Base-by-base conservation (phyloP, 2,888 invertebrate genomes). In the Cephus pygmeus region DNA sequence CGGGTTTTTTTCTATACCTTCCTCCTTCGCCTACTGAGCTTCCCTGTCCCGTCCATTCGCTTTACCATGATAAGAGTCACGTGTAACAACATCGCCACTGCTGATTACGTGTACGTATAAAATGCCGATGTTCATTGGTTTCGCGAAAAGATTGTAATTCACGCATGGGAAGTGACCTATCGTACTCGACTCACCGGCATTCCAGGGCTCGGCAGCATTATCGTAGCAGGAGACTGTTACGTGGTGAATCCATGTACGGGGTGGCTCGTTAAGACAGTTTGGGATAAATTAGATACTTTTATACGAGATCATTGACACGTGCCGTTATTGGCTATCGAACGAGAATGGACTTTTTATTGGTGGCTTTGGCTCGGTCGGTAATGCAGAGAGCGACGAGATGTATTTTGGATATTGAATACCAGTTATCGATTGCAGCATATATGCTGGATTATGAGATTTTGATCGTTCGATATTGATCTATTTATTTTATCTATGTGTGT, bases 91-190 rank as follows among this genome's bases (percentile, higher is more conserved):
- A 56, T 56, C 23, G 23, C 56, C 9, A 56, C 15, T 56, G 56
- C 56, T 56, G 23, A 56, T 56, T 56, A 23, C 56, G 23, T 23
- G 9, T 23, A 23, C 23, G 23, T 56, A 56, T 56, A 1, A 56
- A 23, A 56, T 56, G 56, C 9, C 56, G 2, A 15, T 56, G 56
- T 23, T 56, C 35, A 56, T 56, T 56, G 56, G 23, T 56, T 15
- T 23, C 56, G 56, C 23, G 56, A 71, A 71, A 31, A 31, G 71
- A 71, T 71, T 15, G 3, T 6, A 71, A 31, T 71, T 71, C 31
- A 71, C 71, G 33, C 71, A 71, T 34, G 71, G 9, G 71, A 71
- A 71, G 9, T 31, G 71, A 71, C 71, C 71, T 71, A 15, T 71
- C 71, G 34, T 12, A 71, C 71, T 71, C 31, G 31, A 71, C 71